Evolutionary conservation across 2,113 vertebrate genomes (phyloP).

Genomic region (Nyctereutes procyonoides): DNA sequence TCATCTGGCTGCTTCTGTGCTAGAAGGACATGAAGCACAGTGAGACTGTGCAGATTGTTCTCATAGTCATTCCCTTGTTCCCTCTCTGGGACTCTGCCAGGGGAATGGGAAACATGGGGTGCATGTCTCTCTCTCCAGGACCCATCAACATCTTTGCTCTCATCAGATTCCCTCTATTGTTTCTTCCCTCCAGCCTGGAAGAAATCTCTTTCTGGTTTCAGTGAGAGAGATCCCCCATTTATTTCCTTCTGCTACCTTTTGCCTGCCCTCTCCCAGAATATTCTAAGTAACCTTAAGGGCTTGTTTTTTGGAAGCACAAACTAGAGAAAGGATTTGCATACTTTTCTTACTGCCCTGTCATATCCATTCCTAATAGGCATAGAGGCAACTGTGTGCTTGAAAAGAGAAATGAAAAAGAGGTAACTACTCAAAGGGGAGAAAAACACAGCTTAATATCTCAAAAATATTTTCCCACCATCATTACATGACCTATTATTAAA

Average conservation of each 20-base stretch:
- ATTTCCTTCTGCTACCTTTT: neutral
- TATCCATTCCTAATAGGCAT: neutral
- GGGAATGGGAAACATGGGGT: neutral
- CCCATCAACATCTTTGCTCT: neutral
- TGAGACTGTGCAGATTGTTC: neutral
- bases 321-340: neutral
- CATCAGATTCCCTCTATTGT: neutral
- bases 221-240: neutral
- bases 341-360: neutral
- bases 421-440: neutral
- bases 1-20: neutral
- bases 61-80: neutral
- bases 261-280: neutral
- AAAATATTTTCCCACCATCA: neutral
- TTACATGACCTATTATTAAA: neutral
- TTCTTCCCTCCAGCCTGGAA: neutral
- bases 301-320: conserved; percentile 2
- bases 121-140: neutral
- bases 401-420: neutral
- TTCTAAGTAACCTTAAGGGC: neutral
- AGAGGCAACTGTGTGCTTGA: neutral
- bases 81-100: neutral
- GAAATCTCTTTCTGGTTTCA: neutral
- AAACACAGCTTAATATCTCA: neutral
- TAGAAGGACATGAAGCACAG: neutral